Evolutionary conservation across 2,113 vertebrate genomes (phyloP).

Genomic region (Butastur rufipennis): DNA sequence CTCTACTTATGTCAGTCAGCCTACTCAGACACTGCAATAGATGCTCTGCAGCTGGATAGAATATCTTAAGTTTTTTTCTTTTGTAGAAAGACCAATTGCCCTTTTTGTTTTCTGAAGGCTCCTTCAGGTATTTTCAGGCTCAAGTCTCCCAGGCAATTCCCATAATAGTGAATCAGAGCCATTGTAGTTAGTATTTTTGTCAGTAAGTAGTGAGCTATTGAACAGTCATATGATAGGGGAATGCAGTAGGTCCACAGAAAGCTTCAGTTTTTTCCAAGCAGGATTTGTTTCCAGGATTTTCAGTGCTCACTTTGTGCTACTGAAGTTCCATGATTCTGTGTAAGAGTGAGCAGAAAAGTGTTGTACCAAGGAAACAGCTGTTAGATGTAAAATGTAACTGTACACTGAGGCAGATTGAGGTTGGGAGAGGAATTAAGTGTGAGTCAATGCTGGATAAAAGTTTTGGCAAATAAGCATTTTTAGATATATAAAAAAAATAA

Average conservation of each 20-base stretch:
- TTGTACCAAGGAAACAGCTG: neutral
- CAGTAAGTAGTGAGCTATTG: neutral
- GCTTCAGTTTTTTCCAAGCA: fast-evolving
- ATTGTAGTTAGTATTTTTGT: neutral
- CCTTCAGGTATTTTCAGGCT: neutral
- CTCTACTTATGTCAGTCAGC: neutral
- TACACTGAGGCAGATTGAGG: neutral
- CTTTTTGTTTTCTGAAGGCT: neutral
- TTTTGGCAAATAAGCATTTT: neutral
- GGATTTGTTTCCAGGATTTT: neutral
- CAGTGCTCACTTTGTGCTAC: neutral
- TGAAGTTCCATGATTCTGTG: neutral
- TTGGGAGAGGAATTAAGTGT: neutral
- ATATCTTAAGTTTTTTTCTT: neutral
- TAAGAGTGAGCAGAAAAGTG: neutral
- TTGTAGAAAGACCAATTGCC: neutral
- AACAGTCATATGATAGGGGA: neutral
- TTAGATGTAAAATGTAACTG: neutral
- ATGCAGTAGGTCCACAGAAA: neutral
- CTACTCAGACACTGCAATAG: no score
- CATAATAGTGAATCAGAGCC: neutral
- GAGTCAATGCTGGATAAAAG: neutral
- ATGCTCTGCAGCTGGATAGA: neutral
- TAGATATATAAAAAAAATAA: neutral
- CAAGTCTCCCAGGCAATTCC: neutral